Conservation (phyloP, 2,113 vertebrate species). For the Pachypanchax playfairii region DNA sequence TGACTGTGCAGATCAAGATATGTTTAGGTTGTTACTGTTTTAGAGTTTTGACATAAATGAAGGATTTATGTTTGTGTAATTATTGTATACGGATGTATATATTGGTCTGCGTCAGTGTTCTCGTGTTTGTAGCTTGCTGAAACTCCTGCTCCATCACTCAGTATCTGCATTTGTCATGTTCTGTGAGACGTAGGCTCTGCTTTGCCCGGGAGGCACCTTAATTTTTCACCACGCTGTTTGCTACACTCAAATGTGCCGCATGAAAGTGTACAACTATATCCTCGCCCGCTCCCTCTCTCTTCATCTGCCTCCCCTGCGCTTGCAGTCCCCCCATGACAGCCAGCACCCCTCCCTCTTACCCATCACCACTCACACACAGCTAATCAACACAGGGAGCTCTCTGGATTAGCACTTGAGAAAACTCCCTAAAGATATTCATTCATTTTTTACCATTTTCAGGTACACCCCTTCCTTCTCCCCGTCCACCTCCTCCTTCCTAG, state of each 20-base stretch:
- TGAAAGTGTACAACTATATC: constrained; percentile 65
- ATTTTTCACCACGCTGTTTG: constrained; percentile 74
- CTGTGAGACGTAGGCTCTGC: constrained; percentile 55
- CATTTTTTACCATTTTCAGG: constrained; percentile 79
- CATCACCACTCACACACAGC: constrained; percentile 20
- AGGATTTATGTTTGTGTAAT: constrained; percentile 16
- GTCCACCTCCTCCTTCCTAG: constrained; percentile 38
- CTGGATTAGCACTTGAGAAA: constrained; percentile 77
- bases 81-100: neutral
- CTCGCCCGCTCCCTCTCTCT: constrained; percentile 34
- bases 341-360: constrained; percentile 30
- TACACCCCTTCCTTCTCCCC: constrained; percentile 44
- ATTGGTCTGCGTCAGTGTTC: constrained; percentile 2
- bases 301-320: constrained; percentile 51
- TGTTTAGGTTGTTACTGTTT: neutral
- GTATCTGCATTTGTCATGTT: constrained; percentile 65
- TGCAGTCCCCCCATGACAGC: constrained; percentile 25
- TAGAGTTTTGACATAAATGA: constrained; percentile 11
- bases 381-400: constrained; percentile 74
- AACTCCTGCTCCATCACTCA: constrained; percentile 57
- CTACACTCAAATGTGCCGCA: constrained; percentile 50
- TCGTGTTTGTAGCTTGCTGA: constrained; percentile 16
- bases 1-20: constrained; percentile 20
- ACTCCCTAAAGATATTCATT: constrained; percentile 73
- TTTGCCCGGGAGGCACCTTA: constrained; percentile 72